Conservation (phyloP, 1,140 invertebrate species). For the Paramacrobiotus metropolitanus region DNA sequence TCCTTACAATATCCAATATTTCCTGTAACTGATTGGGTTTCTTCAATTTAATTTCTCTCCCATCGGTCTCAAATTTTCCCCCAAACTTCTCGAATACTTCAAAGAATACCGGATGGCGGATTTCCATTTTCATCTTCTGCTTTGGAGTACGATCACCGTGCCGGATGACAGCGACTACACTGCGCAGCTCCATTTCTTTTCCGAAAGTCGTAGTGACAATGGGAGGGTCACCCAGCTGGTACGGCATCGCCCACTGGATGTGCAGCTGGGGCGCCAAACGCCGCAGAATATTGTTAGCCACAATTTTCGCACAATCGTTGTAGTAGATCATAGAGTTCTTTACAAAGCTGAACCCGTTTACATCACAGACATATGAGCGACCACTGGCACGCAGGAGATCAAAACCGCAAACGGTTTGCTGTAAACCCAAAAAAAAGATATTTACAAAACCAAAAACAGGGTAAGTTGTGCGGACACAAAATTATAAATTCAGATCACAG, state of each 20-base stretch:
- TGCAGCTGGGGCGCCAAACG: slow-evolving; percentile 78
- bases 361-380: slow-evolving; percentile 95
- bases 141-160: slow-evolving; percentile 97
- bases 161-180: slow-evolving; percentile 85
- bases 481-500: too few species aligned
- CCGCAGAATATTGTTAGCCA: slow-evolving; percentile 65
- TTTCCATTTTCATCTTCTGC: slow-evolving; percentile 99
- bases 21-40: slow-evolving; percentile 81
- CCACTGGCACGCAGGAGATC: slow-evolving; percentile 91
- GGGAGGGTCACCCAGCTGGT: slow-evolving; percentile 89
- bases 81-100: not conserved
- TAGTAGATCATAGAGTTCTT: slow-evolving; percentile 99
- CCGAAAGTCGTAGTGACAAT: slow-evolving; percentile 96
- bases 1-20: slow-evolving; percentile 24
- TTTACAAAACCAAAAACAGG: not conserved
- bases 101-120: slow-evolving; percentile 63
- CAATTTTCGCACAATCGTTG: slow-evolving; percentile 93
- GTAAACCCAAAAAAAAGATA: slow-evolving; percentile 12
- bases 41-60: slow-evolving; percentile 55
- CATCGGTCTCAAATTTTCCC: not conserved
- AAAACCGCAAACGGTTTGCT: slow-evolving; percentile 98
- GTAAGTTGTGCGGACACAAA: too few species aligned
- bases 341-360: slow-evolving; percentile 98
- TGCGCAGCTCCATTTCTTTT: slow-evolving; percentile 78
- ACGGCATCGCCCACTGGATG: slow-evolving; percentile 86